Evolutionary conservation across 2,888 invertebrate species (phyloP).

Genomic region (Torymus auratus): DNA sequence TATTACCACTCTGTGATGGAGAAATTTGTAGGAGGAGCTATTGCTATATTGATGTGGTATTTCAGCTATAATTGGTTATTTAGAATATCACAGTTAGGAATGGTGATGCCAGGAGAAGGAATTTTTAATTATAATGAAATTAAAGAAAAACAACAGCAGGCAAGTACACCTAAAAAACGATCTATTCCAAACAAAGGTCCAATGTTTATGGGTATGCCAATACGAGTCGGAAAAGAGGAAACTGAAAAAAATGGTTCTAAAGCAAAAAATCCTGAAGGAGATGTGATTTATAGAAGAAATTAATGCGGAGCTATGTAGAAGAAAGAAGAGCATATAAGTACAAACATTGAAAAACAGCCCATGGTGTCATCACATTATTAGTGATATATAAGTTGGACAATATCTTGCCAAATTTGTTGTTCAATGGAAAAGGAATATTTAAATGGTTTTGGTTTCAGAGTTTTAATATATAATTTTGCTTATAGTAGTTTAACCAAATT

Average conservation of each 20-base stretch:
- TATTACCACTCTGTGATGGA: conserved; percentile 98
- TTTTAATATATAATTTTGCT: conserved; percentile 32
- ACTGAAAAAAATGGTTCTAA: conserved; percentile 38
- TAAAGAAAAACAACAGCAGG: conserved; percentile 64
- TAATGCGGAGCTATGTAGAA: background rate
- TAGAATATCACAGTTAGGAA: conserved; percentile 80
- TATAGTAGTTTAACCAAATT: background rate
- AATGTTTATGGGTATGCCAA: conserved; percentile 89
- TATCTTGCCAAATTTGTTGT: conserved; percentile 3
- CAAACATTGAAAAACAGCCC: conserved; percentile 16
- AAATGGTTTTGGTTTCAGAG: conserved; percentile 30
- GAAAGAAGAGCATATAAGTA: conserved; percentile 14
- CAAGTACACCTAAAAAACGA: conserved; percentile 58
- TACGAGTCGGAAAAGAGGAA: conserved; percentile 74
- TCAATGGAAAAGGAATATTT: conserved; percentile 15
- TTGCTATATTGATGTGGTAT: conserved; percentile 94
- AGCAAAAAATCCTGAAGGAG: conserved; percentile 21
- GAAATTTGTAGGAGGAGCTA: conserved; percentile 92
- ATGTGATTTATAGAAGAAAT: conserved; percentile 40
- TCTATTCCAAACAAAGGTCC: conserved; percentile 70
- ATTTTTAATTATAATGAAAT: conserved; percentile 86
- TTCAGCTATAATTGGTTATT: conserved; percentile 91
- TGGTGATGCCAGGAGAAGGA: conserved; percentile 87
- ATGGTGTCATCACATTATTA: background rate
- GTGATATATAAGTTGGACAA: conserved; percentile 2